Evolutionary conservation across 2,888 invertebrate species (phyloP).

Genomic region (Pristionchus maxplancki): DNA sequence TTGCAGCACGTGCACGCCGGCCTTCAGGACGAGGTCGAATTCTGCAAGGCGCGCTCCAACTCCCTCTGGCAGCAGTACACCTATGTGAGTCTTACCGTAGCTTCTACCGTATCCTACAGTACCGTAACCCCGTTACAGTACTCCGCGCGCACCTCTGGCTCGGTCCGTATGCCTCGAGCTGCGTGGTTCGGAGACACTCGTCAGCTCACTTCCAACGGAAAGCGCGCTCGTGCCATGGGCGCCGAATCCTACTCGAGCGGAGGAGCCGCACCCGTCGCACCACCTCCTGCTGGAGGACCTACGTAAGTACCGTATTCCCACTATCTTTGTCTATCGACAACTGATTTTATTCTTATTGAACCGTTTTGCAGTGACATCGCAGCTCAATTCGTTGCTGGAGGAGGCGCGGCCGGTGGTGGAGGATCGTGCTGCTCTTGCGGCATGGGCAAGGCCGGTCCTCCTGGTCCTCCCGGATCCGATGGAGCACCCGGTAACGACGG

Average conservation of each 20-base stretch:
- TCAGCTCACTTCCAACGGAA: neutral
- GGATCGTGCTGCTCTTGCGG: constrained; percentile 47
- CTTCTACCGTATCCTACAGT: neutral
- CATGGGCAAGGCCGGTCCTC: constrained; percentile 46
- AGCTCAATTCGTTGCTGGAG: constrained; percentile 34
- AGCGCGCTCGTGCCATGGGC: neutral
- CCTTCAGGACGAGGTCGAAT: constrained; percentile 48
- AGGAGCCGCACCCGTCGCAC: neutral
- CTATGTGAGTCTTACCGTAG: neutral
- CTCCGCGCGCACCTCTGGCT: neutral
- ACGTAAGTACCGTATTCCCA: constrained; percentile 1
- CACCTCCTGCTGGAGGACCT: neutral
- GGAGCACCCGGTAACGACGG: constrained; percentile 51
- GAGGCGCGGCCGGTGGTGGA: neutral
- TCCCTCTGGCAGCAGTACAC: constrained; percentile 46
- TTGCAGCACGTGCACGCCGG: constrained; percentile 42
- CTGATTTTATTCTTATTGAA: neutral
- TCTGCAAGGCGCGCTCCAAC: constrained; percentile 47
- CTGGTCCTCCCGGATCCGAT: constrained; percentile 34
- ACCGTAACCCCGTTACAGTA: neutral
- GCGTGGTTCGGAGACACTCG: constrained; percentile 43
- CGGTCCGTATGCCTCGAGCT: constrained; percentile 38
- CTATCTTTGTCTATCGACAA: neutral
- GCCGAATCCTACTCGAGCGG: constrained; percentile 37
- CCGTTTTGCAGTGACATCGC: constrained; percentile 17